These are phyloP conservation scores for Machimus atricapillus DNA, from an alignment of 2,888 invertebrate genomes.

Conservation along the genomic window DNA sequence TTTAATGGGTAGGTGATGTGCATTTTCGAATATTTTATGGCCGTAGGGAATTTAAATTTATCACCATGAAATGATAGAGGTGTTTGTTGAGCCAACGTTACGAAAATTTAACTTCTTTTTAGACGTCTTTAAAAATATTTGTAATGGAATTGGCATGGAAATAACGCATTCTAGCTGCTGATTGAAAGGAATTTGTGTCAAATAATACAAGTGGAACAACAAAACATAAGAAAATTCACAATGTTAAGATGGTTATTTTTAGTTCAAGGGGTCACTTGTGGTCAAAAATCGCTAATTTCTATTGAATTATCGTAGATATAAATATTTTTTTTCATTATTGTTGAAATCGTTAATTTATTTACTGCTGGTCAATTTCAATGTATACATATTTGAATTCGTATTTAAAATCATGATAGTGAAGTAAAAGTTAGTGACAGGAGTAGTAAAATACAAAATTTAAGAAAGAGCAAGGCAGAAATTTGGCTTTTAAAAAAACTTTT, in stretches of 20 bases:
- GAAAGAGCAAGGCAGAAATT: too few species aligned
- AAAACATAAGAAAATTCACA: not conserved
- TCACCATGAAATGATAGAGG: not conserved
- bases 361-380: too few species aligned
- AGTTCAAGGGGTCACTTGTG: not conserved
- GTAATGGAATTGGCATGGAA: not conserved
- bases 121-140: not conserved
- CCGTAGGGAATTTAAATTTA: not conserved
- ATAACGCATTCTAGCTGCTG: not conserved
- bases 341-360: too few species aligned
- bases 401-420: too few species aligned
- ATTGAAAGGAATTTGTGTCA: not conserved
- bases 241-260: not conserved
- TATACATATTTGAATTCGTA: too few species aligned
- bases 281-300: not conserved
- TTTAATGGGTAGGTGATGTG: constrained; percentile 1
- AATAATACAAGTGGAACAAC: not conserved
- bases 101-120: not conserved
- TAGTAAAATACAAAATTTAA: too few species aligned
- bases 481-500: too few species aligned
- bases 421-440: too few species aligned
- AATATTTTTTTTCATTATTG: not conserved
- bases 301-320: not conserved
- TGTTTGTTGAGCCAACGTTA: not conserved
- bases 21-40: constrained; percentile 19